Base-by-base conservation (phyloP, 2,888 invertebrate species). In the Tortricodes alternella region DNA sequence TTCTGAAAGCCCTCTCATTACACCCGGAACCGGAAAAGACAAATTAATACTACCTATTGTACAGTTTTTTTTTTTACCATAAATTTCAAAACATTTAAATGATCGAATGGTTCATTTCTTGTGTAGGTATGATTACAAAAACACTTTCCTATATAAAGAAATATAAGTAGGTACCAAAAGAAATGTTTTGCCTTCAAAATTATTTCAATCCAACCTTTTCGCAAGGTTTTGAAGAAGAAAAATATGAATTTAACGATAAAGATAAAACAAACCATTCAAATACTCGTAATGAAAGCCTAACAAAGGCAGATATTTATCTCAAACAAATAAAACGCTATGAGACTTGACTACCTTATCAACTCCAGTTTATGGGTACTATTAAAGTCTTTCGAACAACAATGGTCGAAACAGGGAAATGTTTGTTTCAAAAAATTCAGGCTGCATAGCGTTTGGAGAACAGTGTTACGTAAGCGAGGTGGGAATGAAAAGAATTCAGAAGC, bases 401-500 rank as follows among this genome's bases (percentile, higher is more conserved):
- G 15, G 56, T 43, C 39, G 29, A 43, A 15, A 16, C 19, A 50
- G 50, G 43, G 18, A 50, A 49, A 43, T 27, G 43, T 49, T 50
- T 56, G 56, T 56, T 56, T 44, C 32, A 50, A 56, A 56, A 56
- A 56, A 56, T 37, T 37, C 43, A 6, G 13, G 16, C 32, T 44
- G 44, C 56, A 41, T 35, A 32, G 11, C 34, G 27, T 44, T 37
- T 5, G 37, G 9, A 38, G 32, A 44, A 44, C 55, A 38, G 27
- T 34, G 49, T 37, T 48, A 48, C 55, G 32, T 18, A 35, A 44
- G 29, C 43, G 11, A 19, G n/a, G 46, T 19, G 29, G 37, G 29
- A 50, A 50, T 50, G 32, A 38, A 56, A 50, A 62, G 65, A 62
- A 67, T 67, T 63, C 65, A 63, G 67, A 69, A 70, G 63, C 61